Evolutionary conservation across 2,797 vertebrate species (phyloP).

Genomic region (Microhierax caerulescens): DNA sequence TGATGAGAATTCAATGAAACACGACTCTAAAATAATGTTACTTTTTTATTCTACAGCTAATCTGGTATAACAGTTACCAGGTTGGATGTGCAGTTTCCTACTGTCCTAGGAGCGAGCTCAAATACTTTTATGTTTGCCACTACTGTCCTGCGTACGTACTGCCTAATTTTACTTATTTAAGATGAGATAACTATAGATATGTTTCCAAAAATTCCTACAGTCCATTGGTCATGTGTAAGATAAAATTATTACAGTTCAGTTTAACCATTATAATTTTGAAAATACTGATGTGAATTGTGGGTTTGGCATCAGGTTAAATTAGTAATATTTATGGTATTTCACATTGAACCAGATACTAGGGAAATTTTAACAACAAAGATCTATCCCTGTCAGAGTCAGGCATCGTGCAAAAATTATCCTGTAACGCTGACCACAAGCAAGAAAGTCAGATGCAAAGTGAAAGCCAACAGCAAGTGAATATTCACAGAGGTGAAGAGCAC

Average conservation of each 20-base stretch:
- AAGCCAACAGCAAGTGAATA: not conserved
- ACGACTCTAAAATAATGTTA: not conserved
- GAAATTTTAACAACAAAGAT: not conserved
- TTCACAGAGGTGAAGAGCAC: not conserved
- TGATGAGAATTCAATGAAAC: not conserved
- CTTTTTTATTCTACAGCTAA: slow-evolving; percentile 6
- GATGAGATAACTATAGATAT: accelerated
- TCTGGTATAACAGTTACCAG: slow-evolving; percentile 60
- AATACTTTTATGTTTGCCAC: slow-evolving; percentile 42
- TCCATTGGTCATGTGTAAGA: not conserved
- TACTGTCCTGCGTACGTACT: slow-evolving; percentile 55
- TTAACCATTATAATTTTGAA: not conserved
- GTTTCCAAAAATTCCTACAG: not conserved
- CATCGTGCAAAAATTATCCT: not conserved
- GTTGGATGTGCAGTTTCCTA: slow-evolving; percentile 56
- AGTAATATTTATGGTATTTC: not conserved
- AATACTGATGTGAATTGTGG: accelerated
- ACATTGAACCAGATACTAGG: not conserved
- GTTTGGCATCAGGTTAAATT: not conserved
- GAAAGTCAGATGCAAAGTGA: not conserved
- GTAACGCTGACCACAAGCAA: not conserved
- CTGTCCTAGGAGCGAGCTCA: not conserved
- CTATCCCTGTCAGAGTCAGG: not conserved
- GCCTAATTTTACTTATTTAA: not conserved
- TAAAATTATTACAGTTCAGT: not conserved